Evolutionary conservation across 2,888 invertebrate species (phyloP), one percentile per base, ranked within the genome.

Genomic region (Eledona agricola): DNA sequence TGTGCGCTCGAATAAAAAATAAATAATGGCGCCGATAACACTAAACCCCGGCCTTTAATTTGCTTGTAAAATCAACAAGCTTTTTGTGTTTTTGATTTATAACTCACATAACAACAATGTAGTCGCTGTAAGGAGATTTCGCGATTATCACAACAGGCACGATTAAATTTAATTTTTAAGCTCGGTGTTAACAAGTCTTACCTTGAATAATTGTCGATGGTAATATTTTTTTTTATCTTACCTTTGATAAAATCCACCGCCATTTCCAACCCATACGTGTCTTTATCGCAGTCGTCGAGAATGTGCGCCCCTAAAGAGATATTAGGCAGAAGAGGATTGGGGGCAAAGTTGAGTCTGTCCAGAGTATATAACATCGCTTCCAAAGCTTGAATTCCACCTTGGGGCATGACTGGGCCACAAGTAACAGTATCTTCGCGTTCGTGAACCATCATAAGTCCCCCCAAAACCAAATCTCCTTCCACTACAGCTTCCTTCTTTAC

Each of bases 181-280:
- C n/a, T n/a, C n/a, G 4, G 25, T 25, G 3, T 9, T 3, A 25
- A 9, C 9, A 25, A 25, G 25, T 6, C 3, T 25, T 19, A 19
- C 4, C 4, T 5, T 19, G 4, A 6, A 6, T 19, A 19, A 19
- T 5, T 5, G 4, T 19, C 6, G 6, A 19, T 19, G 6, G 4
- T 19, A 19, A 19, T 6, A 4, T 6, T 5, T 19, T 5, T 19
- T 19, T 19, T 5, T 6, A 16, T 75, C 84, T 80, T 78, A 96
- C 96, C 95, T 88, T 95, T 93, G 57, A 96, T 96, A 75, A 96
- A 96, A 77, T 96, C 95, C 7, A 96, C 91, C 7, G 95, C 93
- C 88, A 96, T 95, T 74, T 96, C 95, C 60, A 96, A 79, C 0
- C 96, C 96, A 70, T 95, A 95, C 0, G 95, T 96, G 73, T 96